phyloP scores from a whole-genome alignment of 35 echinoderm and acorn worm genomes.

The Heliocidaris erythrogramma region DNA sequence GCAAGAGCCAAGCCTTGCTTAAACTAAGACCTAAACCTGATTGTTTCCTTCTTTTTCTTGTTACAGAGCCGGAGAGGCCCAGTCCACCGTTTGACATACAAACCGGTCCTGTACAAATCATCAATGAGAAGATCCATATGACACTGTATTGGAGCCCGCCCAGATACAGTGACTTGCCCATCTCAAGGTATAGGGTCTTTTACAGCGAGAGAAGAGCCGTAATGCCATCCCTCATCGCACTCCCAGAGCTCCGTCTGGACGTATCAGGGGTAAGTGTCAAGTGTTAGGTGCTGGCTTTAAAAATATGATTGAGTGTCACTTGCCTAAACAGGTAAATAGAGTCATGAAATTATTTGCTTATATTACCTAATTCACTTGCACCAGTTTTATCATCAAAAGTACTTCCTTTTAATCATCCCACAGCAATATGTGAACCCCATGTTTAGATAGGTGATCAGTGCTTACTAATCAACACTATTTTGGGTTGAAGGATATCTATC shows the following conservation, averaged over 20 bases:
- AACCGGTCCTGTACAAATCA: conserved; percentile 31
- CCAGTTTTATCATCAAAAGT: too few species aligned
- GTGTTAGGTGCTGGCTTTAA: background rate
- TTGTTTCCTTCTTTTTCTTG: background rate
- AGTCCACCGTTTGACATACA: conserved; percentile 55
- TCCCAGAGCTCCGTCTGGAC: conserved; percentile 49
- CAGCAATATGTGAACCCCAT: too few species aligned
- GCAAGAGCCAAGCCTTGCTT: too few species aligned
- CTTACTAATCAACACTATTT: too few species aligned
- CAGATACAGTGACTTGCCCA: conserved; percentile 58
- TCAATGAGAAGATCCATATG: conserved; percentile 55
- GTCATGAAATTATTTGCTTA: too few species aligned
- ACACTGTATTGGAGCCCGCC: conserved; percentile 76
- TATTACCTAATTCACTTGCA: too few species aligned
- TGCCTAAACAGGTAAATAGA: too few species aligned
- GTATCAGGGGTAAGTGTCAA: conserved; percentile 60
- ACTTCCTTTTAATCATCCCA: too few species aligned
- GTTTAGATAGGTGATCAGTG: too few species aligned
- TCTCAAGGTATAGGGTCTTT: conserved; percentile 68
- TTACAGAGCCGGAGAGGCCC: conserved; percentile 66
- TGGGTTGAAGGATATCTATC: too few species aligned
- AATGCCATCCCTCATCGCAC: background rate
- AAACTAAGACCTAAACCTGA: too few species aligned
- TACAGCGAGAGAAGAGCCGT: conserved; percentile 54
- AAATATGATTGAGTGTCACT: too few species aligned